Percentiles rank a stretch among this genome's conserved stretches.
Conservation (phyloP, 1,140 invertebrate genomes). For the Ips nitidus region DNA sequence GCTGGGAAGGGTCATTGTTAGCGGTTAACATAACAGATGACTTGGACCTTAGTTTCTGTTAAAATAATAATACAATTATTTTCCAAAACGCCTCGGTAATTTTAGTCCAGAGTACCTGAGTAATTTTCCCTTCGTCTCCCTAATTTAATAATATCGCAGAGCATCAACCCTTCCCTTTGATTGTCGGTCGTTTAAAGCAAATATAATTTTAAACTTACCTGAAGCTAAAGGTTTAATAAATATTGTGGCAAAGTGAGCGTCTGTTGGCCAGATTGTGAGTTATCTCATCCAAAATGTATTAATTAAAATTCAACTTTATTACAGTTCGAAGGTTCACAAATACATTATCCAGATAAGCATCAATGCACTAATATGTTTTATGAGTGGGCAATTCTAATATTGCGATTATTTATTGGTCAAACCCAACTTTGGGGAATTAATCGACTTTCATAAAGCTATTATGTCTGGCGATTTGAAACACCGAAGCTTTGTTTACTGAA, state of each 20-base stretch:
- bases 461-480: constrained; percentile 10
- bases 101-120: background rate
- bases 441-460: constrained; percentile 26
- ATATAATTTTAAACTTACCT: constrained; percentile 2
- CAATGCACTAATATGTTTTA: background rate
- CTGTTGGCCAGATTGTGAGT: background rate
- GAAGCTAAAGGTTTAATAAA: constrained; percentile 1
- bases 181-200: constrained; percentile 1
- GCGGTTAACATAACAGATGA: background rate
- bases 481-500: constrained; percentile 17
- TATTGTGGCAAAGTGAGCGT: background rate
- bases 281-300: background rate
- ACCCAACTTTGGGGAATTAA: constrained; percentile 16
- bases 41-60: background rate
- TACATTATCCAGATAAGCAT: background rate
- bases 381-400: background rate
- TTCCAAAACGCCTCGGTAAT: background rate
- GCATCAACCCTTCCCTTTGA: constrained; percentile 1
- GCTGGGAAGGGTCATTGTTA: background rate
- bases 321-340: background rate
- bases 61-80: constrained; percentile 5
- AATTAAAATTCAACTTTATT: background rate
- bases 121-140: background rate
- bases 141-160: constrained; percentile 3
- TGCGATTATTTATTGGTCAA: constrained; percentile 21